These are phyloP conservation scores for Nomada fucata DNA, from an alignment of 2,888 invertebrate genomes.

Conservation along the genomic window DNA sequence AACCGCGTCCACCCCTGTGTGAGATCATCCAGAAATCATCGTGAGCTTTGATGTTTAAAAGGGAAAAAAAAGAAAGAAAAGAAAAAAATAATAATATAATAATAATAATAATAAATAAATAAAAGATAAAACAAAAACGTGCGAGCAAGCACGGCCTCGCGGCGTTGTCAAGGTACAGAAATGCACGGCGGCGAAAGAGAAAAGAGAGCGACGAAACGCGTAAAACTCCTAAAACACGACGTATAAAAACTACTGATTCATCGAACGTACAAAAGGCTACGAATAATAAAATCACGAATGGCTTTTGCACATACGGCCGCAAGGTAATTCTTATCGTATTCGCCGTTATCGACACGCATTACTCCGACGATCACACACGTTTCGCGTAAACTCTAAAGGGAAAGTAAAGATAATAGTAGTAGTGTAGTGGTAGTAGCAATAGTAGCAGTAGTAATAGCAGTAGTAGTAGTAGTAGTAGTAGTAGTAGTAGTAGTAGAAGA, in stretches of 20 bases:
- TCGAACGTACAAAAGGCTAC: constrained; percentile 23
- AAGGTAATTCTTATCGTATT: constrained; percentile 3
- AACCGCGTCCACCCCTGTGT: background rate
- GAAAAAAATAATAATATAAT: background rate
- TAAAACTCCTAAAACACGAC: constrained; percentile 4
- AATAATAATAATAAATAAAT: background rate
- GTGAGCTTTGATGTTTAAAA: background rate
- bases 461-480: constrained; percentile 25
- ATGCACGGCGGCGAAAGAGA: background rate
- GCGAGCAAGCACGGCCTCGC: too few relatives aligned
- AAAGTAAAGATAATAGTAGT: constrained; percentile 19
- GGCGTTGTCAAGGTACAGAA: too few relatives aligned
- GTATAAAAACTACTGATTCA: constrained; percentile 28
- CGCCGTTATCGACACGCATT: background rate
- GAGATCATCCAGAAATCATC: constrained; percentile 32
- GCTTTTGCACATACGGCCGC: constrained; percentile 29
- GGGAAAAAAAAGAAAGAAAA: too few relatives aligned
- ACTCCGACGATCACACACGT: constrained; percentile 17
- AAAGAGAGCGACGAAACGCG: constrained; percentile 17
- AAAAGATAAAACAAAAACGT: too few relatives aligned
- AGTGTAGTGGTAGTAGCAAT: constrained; percentile 13
- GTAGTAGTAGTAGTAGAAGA: constrained; percentile 29
- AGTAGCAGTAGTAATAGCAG: constrained; percentile 19
- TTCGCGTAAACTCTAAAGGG: constrained; percentile 18
- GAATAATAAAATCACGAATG: constrained; percentile 50